These are phyloP conservation scores for Crematogaster levior DNA, from an alignment of 2,888 invertebrate species.

Conservation along the genomic window DNA sequence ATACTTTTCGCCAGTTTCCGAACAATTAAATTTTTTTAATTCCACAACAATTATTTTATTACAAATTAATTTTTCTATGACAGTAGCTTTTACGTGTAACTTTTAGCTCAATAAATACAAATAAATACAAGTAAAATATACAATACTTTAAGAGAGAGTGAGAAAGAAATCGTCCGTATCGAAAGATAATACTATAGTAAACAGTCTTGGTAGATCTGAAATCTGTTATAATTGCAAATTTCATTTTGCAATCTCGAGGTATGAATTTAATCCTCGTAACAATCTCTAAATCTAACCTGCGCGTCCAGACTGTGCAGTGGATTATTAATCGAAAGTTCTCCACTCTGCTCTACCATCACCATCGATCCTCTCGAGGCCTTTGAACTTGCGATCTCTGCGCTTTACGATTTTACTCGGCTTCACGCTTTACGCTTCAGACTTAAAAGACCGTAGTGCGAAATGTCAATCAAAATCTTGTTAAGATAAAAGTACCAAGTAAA, in stretches of 20 bases:
- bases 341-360: neutral
- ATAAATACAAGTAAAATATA: too few species aligned
- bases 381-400: constrained; percentile 56
- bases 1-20: neutral
- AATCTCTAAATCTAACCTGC: constrained; percentile 61
- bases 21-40: constrained; percentile 3
- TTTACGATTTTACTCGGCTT: constrained; percentile 39
- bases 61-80: neutral
- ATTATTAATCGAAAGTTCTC: constrained; percentile 69
- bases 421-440: constrained; percentile 37
- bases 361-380: constrained; percentile 48
- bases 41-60: neutral
- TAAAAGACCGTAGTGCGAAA: neutral
- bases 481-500: neutral
- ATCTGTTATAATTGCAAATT: constrained; percentile 13
- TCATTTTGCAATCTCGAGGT: neutral
- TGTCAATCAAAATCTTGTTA: constrained; percentile 25
- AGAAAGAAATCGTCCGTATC: neutral
- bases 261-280: constrained; percentile 55
- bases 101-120: too few species aligned
- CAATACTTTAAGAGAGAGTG: too few species aligned
- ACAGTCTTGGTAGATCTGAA: neutral
- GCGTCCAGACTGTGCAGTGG: constrained; percentile 38
- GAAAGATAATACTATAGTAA: too few species aligned
- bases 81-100: too few species aligned